A percentile compares a stretch with the other conserved stretches of the same genome.
These are phyloP conservation scores for Haliclona indistincta DNA, from an alignment of 37 sponge, comb jelly and placozoan species.

Conservation along the genomic window DNA sequence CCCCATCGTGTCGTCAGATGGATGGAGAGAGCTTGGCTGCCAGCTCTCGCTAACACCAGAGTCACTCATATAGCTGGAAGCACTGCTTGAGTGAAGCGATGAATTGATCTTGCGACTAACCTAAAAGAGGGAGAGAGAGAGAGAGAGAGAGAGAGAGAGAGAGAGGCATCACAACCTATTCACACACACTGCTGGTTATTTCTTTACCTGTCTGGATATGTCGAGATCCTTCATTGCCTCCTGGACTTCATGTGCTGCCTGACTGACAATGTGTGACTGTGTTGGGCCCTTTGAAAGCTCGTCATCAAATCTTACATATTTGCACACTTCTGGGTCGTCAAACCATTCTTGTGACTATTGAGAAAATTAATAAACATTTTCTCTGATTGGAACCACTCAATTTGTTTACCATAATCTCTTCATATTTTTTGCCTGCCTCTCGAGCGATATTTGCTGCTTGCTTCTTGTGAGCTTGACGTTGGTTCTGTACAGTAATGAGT, in stretches of 20 bases:
- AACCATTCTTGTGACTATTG: conserved; percentile 63
- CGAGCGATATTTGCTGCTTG: conserved; percentile 37
- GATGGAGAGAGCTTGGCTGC: background rate
- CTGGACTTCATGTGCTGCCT: conserved; percentile 30
- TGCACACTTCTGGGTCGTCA: conserved; percentile 54
- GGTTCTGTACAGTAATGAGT: conserved; percentile 2
- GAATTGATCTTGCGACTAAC: background rate
- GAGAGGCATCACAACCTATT: conserved; percentile 6
- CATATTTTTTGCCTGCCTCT: conserved; percentile 26
- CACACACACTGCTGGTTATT: background rate
- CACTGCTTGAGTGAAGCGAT: background rate
- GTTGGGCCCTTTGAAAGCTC: background rate
- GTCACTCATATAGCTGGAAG: conserved; percentile 22
- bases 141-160: conserved; percentile 5
- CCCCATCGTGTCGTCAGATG: background rate
- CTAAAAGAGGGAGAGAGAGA: background rate
- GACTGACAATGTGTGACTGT: conserved; percentile 13
- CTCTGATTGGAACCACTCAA: background rate
- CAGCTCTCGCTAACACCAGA: conserved; percentile 45
- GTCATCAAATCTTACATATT: conserved; percentile 21
- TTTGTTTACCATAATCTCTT: conserved; percentile 57
- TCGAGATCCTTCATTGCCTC: conserved; percentile 58
- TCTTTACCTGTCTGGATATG: conserved; percentile 39
- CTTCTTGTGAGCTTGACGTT: conserved; percentile 46
- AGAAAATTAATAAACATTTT: background rate